Evolutionary conservation across 2,797 vertebrate genomes (phyloP), one percentile per base, ranked within the genome.

Genomic region (Poecilia gillii): DNA sequence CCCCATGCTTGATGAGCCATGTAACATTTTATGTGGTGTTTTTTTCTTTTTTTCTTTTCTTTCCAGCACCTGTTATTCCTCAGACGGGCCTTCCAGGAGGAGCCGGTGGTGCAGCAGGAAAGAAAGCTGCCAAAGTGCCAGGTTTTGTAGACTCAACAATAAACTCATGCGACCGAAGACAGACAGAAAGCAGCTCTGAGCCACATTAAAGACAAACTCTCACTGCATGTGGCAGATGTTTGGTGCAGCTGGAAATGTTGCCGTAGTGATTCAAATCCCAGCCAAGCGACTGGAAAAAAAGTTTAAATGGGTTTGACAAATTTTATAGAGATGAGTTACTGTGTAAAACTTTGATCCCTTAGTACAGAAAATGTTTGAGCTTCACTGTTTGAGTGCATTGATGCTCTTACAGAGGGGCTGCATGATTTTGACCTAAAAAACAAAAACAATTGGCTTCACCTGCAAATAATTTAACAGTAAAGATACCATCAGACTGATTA

Each of bases 101-200:
- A 3, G 94, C 89, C 0, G 95, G 91, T 11, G 96, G 87, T 83
- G 91, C 76, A 2, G 84, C 84, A 43, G 94, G 91, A 78, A 95
- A 94, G 81, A 98, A 98, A 95, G 94, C 95, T 81, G 77, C 94
- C 72, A 94, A 95, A 93, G 93, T 99, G 83, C 98, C 98, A 85
- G 98, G 98, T 98, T 89, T 77, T 73, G 84, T 91, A 90, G 77
- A 88, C 81, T 90, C 77, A 85, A 87, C 76, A 87, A 82, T 82
- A 75, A 86, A 82, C 53, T 84, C 46, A 72, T 45, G 33, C 51
- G 51, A 49, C 83, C 73, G 75, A 81, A 77, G 41, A 33, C 76
- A 86, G 81, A 88, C 84, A 87, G 87, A 87, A 89, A 74, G 81
- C 81, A 77, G 75, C n/a, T 62, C 77, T 8, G 46, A 84, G 36